Evolutionary conservation across 2,113 vertebrate genomes (phyloP).

Genomic region (Poeciliopsis prolifica): DNA sequence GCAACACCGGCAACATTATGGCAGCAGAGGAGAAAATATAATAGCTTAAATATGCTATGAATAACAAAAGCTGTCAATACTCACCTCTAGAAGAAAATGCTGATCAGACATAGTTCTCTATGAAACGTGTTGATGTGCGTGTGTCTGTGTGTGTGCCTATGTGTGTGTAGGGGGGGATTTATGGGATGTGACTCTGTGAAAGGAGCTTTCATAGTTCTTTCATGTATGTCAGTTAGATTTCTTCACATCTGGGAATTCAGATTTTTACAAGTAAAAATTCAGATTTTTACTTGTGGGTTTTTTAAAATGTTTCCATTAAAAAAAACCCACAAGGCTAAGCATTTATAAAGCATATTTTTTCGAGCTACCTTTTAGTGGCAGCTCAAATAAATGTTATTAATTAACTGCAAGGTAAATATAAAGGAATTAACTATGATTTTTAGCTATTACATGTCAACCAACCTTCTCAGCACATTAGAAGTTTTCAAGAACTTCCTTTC

Average conservation of each 20-base stretch:
- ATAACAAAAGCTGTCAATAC: constrained; percentile 80
- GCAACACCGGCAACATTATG: constrained; percentile 77
- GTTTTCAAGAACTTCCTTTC: too few species aligned
- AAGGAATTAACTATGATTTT: too few species aligned
- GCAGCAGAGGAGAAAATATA: constrained; percentile 71
- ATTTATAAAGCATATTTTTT: neutral
- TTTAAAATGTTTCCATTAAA: neutral
- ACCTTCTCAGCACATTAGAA: too few species aligned
- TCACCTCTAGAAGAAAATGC: constrained; percentile 73
- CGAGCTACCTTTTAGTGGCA: too few species aligned
- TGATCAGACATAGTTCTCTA: constrained; percentile 75
- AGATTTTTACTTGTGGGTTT: neutral
- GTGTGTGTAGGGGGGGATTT: constrained; percentile 52
- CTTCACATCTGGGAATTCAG: neutral
- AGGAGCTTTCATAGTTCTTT: neutral
- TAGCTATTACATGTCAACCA: too few species aligned
- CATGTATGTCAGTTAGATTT: neutral
- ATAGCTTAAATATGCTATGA: constrained; percentile 76
- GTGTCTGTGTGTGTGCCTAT: constrained; percentile 33
- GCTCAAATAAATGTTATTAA: too few species aligned
- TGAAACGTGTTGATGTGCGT: constrained; percentile 55
- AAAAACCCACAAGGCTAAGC: neutral
- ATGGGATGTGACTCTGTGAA: constrained; percentile 50
- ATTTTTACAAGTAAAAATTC: neutral
- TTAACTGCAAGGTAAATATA: too few species aligned